phyloP scores from a whole-genome alignment of 2,888 invertebrate genomes.

The Platynereis dumerilii region DNA sequence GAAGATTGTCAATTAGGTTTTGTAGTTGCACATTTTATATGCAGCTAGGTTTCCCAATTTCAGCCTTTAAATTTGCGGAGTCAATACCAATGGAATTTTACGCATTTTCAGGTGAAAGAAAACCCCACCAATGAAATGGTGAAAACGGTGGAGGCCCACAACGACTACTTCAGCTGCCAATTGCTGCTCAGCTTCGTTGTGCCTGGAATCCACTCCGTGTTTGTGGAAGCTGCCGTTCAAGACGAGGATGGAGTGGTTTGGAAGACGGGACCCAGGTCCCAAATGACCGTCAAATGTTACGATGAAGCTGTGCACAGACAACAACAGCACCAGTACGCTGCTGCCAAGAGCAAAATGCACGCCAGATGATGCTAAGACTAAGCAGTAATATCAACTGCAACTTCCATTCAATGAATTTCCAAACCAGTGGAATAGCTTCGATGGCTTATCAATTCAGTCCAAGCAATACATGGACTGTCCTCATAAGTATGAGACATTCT shows the following conservation, averaged over 20 bases:
- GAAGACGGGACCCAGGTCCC: conserved; percentile 87
- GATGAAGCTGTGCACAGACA: conserved; percentile 66
- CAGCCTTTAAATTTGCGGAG: too few relatives aligned
- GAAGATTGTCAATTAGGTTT: too few relatives aligned
- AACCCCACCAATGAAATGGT: conserved; percentile 67
- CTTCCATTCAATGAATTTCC: too few relatives aligned
- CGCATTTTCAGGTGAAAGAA: conserved; percentile 43
- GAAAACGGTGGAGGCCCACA: conserved; percentile 86
- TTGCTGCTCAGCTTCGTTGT: conserved; percentile 78
- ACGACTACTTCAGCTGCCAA: conserved; percentile 93
- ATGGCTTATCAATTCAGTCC: too few relatives aligned
- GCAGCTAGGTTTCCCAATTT: too few relatives aligned
- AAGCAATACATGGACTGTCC: too few relatives aligned
- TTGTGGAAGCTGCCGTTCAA: conserved; percentile 79
- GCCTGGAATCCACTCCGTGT: conserved; percentile 74
- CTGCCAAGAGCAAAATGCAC: neutral
- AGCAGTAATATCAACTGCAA: too few relatives aligned
- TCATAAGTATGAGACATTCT: too few relatives aligned
- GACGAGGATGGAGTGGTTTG: conserved; percentile 85
- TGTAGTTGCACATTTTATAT: too few relatives aligned
- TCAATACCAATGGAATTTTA: too few relatives aligned
- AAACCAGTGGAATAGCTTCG: too few relatives aligned
- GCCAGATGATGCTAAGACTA: too few relatives aligned
- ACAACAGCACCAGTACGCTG: conserved; percentile 39
- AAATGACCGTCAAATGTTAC: conserved; percentile 77